phyloP scores from a whole-genome alignment of 1,140 invertebrate genomes.

The Drosophila mayri region DNA sequence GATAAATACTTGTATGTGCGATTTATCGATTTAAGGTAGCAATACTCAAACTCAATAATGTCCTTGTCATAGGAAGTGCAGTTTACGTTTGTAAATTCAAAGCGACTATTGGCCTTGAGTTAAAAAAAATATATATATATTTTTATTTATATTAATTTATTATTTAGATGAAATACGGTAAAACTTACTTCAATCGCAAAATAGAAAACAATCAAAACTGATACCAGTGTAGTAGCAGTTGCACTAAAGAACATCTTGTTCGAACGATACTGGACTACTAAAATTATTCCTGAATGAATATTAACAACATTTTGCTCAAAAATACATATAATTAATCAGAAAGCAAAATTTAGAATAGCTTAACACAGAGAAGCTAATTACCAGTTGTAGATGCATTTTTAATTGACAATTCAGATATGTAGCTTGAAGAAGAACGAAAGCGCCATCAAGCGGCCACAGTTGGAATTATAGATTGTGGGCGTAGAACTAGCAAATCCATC shows the following conservation, averaged over 20 bases:
- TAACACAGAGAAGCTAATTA: background rate
- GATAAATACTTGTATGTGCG: conserved; percentile 30
- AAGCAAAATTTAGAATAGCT: background rate
- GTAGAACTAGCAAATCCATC: too few species aligned
- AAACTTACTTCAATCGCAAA: background rate
- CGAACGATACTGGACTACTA: background rate
- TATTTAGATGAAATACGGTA: background rate
- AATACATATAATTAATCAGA: background rate
- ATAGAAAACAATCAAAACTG: background rate
- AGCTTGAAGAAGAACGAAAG: too few species aligned
- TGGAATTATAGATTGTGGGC: too few species aligned
- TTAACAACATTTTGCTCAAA: background rate
- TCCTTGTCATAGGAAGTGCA: conserved; percentile 1
- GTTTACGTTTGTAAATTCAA: conserved; percentile 29
- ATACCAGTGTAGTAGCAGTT: background rate
- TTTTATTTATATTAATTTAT: background rate
- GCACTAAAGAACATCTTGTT: background rate
- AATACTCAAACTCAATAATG: conserved; percentile 14
- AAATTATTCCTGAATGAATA: background rate
- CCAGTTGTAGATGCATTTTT: background rate
- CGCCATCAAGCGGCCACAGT: too few species aligned
- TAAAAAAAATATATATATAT: too few species aligned
- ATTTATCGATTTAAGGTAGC: conserved; percentile 23
- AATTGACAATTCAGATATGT: background rate
- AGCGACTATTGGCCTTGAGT: background rate